Percentiles rank a stretch among this genome's conserved stretches.
These are phyloP conservation scores for Pararge aegeria DNA, from an alignment of 1,140 invertebrate species.

Conservation along the genomic window DNA sequence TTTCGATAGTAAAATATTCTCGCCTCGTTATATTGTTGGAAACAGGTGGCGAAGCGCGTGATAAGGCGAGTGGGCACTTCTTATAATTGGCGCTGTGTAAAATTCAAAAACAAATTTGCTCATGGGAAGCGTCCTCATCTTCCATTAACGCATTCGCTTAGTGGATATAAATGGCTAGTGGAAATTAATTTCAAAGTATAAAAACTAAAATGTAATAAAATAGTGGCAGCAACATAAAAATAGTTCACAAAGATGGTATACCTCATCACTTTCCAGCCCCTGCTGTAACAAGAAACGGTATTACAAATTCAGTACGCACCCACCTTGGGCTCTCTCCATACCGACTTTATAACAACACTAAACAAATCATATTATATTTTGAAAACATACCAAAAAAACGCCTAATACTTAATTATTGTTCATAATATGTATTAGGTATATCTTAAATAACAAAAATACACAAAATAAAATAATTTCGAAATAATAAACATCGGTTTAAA, in stretches of 20 bases:
- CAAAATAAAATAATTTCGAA: conserved; percentile 39
- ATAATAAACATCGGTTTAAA: conserved; percentile 27
- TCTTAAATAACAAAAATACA: conserved; percentile 20
- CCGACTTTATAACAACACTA: conserved; percentile 40
- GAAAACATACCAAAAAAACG: conserved; percentile 19
- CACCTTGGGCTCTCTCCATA: conserved; percentile 68
- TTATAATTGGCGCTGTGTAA: conserved; percentile 52
- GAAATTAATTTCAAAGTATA: conserved; percentile 67
- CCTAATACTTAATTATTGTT: conserved; percentile 28
- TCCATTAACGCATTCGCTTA: conserved; percentile 73
- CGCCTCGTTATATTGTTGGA: conserved; percentile 29
- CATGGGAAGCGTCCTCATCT: conserved; percentile 72
- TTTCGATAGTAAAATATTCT: conserved; percentile 23
- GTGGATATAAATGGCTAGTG: conserved; percentile 72
- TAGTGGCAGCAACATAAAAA: conserved; percentile 78
- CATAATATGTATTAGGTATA: conserved; percentile 18
- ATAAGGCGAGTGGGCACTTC: conserved; percentile 57
- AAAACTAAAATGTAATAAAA: conserved; percentile 73
- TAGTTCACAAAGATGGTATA: conserved; percentile 82
- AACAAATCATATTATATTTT: conserved; percentile 32
- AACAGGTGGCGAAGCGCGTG: conserved; percentile 60
- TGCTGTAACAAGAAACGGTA: conserved; percentile 86
- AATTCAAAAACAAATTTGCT: conserved; percentile 62
- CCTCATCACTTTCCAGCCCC: conserved; percentile 93
- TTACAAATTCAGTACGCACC: conserved; percentile 78